Evolutionary conservation across 2,113 vertebrate species (phyloP), one percentile per base, ranked within the genome.

Genomic region (Leptocoma aspasia): DNA sequence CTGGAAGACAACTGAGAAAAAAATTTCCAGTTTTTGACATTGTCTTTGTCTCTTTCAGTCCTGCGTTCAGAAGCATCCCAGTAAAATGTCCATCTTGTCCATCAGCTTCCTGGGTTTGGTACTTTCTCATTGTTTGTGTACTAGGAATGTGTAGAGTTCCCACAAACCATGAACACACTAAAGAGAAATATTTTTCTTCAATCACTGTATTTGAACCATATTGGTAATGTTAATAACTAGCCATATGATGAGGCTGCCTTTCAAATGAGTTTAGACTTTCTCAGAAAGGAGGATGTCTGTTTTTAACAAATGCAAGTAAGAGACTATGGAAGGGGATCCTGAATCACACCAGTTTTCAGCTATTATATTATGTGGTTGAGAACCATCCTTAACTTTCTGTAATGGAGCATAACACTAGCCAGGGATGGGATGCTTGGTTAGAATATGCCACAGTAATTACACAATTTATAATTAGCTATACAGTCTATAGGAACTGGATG

Each of bases 401-500:
- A 92, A 60, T 39, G 52, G 65, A 85, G 54, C 53, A 52, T 72
- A 66, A 31, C 61, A 63, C 35, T 37, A 57, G 63, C 56, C 63
- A 82, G 65, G 73, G 30, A 42, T 44, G 33, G 88, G 81, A 65
- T 92, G 92, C 82, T 90, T 92, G 84, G 91, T 60, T 96, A 95
- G 91, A 73, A 69, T 85, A 91, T 93, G 95, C 94, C 92, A 87
- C 88, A 56, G 70, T 94, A 89, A 95, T 96, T 95, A 94, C 52
- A 79, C 88, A 93, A 77, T 95, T 73, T 37, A 95, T 96, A 94
- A 97, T 96, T 96, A 96, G 63, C 70, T 78, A 49, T 80, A 87
- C 49, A 54, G 70, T 89, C 87, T 52, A 31, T 79, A 79, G 70
- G 79, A 93, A 96, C 75, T 71, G 73, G 92, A 93, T 85, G 82